Evolutionary conservation across 2,797 vertebrate species (phyloP), one percentile per base, ranked within the genome.

Genomic region (Geotria australis): DNA sequence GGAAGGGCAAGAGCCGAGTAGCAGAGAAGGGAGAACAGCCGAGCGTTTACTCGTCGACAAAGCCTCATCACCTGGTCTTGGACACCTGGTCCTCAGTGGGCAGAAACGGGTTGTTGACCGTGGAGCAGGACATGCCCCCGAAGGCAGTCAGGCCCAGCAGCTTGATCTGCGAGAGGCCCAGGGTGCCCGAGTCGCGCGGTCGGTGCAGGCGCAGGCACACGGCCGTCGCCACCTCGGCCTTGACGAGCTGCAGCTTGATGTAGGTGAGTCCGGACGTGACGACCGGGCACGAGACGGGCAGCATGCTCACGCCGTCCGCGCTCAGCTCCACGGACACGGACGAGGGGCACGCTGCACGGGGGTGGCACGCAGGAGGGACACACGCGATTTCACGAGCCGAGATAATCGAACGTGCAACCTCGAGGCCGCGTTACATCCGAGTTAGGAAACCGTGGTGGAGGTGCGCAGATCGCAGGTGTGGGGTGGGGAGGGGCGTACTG

Each of bases 291-390:
- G 91, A 95, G 63, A 98, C 73, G 1, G 91, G 91, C 60, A 98
- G 70, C 91, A 98, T 98, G 68, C 96, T 98, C 62, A 93, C 76
- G 3, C 88, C 89, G 47, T 98, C 91, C 6, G 91, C 82, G 0
- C 88, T 95, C 68, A 98, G 83, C 79, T 98, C 91, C 70, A 98
- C 83, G 2, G 91, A 98, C n/a, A 98, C 85, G 0, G 86, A 94
- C 2, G 91, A 95, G 1, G 91, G 91, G 62, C 91, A 98, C 14
- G 89, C 89, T 95, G 66, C 7, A 64, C 59, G 38, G 56, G 7
- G 64, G 13, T 46, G 48, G 48, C 8, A 6, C 45, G 11, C 15
- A 55, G 38, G 9, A 55, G 24, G 15, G 24, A 2, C 24, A 55
- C 8, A 24, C 12, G 24, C 55, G 9, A 55, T 15, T n/a, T 55